Percentiles rank a stretch among this genome's conserved stretches.
Evolutionary conservation across 2,888 invertebrate genomes (phyloP).

Genomic region (Drosophila helvetica): DNA sequence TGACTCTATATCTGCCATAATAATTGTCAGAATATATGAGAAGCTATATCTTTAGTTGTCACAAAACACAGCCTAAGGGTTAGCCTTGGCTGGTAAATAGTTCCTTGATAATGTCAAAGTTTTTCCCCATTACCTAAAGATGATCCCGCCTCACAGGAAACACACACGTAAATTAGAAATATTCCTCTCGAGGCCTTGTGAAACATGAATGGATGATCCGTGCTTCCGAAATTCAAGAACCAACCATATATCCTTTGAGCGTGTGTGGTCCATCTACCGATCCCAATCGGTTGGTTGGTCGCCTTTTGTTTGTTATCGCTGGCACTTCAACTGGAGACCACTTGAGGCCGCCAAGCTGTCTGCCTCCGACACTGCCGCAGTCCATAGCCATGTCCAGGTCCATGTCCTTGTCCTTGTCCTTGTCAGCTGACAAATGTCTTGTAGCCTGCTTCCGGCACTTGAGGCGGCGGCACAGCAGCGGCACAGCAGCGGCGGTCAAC

Average conservation of each 20-base stretch:
- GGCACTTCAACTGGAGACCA: slow-evolving; percentile 61
- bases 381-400: background rate
- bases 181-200: background rate
- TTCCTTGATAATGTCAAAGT: background rate
- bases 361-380: slow-evolving; percentile 20
- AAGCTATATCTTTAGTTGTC: too few relatives aligned
- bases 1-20: too few relatives aligned
- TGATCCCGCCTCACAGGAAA: too few relatives aligned
- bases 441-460: slow-evolving; percentile 62
- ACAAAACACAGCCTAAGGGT: too few relatives aligned
- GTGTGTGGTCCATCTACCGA: slow-evolving; percentile 53
- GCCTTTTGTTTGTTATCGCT: slow-evolving; percentile 46
- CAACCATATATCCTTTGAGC: background rate
- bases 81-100: background rate
- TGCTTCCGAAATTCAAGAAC: slow-evolving; percentile 3
- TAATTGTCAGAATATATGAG: too few relatives aligned
- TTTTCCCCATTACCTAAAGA: too few relatives aligned
- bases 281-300: background rate
- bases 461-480: slow-evolving; percentile 14
- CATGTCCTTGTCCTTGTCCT: background rate
- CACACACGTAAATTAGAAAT: background rate
- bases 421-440: slow-evolving; percentile 37
- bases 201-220: background rate
- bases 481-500: slow-evolving; percentile 64
- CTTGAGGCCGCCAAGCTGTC: slow-evolving; percentile 76